These are phyloP conservation scores for Myanophis thanlyinensis DNA, from an alignment of 2,113 vertebrate genomes.

Conservation along the genomic window DNA sequence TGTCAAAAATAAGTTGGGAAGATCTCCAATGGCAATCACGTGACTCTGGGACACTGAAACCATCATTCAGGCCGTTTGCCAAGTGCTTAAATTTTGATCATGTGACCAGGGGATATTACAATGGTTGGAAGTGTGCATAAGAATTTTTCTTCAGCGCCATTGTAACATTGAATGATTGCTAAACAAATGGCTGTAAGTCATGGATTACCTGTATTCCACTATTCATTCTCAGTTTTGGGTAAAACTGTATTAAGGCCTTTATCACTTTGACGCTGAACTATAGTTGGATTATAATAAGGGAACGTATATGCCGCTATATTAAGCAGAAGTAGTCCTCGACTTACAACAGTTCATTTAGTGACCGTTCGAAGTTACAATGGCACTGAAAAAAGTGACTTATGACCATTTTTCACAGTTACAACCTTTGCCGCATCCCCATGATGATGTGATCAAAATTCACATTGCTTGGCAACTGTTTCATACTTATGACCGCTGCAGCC, in stretches of 20 bases:
- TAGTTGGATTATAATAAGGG: neutral
- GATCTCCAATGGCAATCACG: neutral
- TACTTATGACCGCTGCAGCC: too few relatives aligned
- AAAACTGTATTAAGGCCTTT: neutral
- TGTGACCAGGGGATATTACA: rapidly evolving
- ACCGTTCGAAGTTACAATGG: too few relatives aligned
- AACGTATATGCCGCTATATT: neutral
- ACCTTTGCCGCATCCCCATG: too few relatives aligned
- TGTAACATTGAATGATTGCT: neutral
- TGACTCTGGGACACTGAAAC: neutral
- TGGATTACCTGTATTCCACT: neutral
- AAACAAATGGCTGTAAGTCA: neutral
- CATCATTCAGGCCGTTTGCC: neutral
- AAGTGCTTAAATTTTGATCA: neutral
- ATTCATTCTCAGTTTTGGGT: neutral
- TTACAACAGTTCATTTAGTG: too few relatives aligned
- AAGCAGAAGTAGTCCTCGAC: neutral
- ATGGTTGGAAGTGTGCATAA: neutral
- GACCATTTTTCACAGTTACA: too few relatives aligned
- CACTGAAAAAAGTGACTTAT: too few relatives aligned
- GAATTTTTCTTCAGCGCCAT: neutral
- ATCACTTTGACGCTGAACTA: neutral
- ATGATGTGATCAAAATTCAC: too few relatives aligned
- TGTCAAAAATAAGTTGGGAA: neutral
- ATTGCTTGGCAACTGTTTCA: too few relatives aligned